Conservation (phyloP, 2,888 invertebrate species). For the Amiota minor region DNA sequence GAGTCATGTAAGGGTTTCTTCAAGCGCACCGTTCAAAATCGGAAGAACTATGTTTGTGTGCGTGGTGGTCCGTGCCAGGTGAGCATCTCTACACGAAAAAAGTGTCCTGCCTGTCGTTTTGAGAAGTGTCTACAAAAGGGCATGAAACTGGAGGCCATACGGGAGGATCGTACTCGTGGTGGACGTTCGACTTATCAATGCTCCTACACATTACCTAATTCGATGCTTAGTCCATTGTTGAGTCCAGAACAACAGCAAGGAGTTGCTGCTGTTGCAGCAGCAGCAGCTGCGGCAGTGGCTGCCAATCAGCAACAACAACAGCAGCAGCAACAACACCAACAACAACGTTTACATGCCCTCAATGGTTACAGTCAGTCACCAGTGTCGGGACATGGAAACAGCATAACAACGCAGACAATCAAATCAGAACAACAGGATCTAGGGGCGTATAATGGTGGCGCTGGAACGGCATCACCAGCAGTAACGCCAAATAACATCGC, state of each 20-base stretch:
- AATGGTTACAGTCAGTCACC: conserved; percentile 50
- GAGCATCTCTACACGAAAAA: conserved; percentile 93
- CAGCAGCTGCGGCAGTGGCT: conserved; percentile 46
- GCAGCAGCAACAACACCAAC: conserved; percentile 51
- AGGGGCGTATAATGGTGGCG: conserved; percentile 36
- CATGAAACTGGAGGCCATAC: conserved; percentile 97
- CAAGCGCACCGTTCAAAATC: conserved; percentile 98
- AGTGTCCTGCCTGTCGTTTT: conserved; percentile 97
- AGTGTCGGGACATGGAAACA: conserved; percentile 56
- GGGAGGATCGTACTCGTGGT: conserved; percentile 95
- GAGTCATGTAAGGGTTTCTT: conserved; percentile 99
- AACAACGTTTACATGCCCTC: conserved; percentile 40
- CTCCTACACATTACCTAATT: conserved; percentile 88
- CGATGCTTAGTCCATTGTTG: conserved; percentile 75
- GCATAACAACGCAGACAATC: conserved; percentile 62
- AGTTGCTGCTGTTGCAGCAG: conserved; percentile 47
- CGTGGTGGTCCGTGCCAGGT: conserved; percentile 93
- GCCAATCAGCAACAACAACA: conserved; percentile 55
- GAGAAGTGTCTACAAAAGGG: conserved; percentile 96
- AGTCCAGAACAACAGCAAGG: conserved; percentile 73
- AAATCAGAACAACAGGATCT: conserved; percentile 74
- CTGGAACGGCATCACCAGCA: conserved; percentile 50
- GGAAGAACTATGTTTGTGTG: conserved; percentile 95
- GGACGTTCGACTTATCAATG: conserved; percentile 97
- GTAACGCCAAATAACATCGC: conserved; percentile 47